Base-by-base conservation (phyloP, 2,797 vertebrate genomes). In the Eulemur mongoz region DNA sequence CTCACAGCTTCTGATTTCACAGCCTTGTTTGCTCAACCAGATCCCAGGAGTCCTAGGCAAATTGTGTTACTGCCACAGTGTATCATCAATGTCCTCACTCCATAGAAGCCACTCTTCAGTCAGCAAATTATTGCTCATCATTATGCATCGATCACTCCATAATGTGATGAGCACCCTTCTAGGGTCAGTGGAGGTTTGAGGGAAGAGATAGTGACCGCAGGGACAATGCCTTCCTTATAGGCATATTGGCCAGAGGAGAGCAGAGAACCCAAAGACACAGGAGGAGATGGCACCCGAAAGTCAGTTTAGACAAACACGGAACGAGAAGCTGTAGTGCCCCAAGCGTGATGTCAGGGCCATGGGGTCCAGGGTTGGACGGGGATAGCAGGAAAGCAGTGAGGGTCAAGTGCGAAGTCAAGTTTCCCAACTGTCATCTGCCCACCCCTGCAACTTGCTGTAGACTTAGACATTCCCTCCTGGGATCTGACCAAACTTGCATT, bases 341-440 rank as follows among this genome's bases (percentile, higher is more conserved):
- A 82, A 82, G 38, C 45, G 4, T 8, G 5, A 14, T 7, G 25
- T 6, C 52, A 86, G 32, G 25, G 9, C 8, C 32, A 40, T 0
- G 54, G 7, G 7, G 11, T 3, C 7, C 12, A 48, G 15, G 5
- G 14, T 0, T 14, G 2, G 50, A 48, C 57, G 27, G 25, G 1
- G 5, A 12, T 1, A 27, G 48, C 32, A 43, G 20, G 63, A 75
- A 0, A 57, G 43, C 2, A 22, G 43, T 22, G 25, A 61, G 73
- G 14, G 30, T 69, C 18, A 43, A 8, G 57, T 30, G 17, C 54
- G 63, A 63, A 72, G 13, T 30, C 43, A 50, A 48, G 3, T 32
- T 18, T 59, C 22, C 45, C 13, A 11, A 17, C 2, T 5, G 25
- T 38, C 38, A 54, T 30, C 22, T 25, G 13, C 14, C 20, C 1